Evolutionary conservation across 2,888 invertebrate genomes (phyloP), one percentile per base, ranked within the genome.

Genomic region (Cephus pygmeus): DNA sequence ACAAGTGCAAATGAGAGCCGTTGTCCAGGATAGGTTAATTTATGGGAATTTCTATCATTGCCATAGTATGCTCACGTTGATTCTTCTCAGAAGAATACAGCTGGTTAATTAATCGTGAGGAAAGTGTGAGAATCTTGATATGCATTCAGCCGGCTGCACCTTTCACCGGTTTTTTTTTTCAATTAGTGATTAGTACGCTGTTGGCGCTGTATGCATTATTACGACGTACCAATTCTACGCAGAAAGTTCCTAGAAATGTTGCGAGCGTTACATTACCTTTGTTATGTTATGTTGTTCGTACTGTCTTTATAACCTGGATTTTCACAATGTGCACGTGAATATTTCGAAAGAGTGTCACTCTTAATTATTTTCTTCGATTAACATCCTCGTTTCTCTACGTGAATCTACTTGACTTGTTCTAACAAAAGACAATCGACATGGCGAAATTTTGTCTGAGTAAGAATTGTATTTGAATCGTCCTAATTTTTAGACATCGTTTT

Each of bases 401-500:
- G 56, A 56, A 23, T 56, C 9, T 56, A 56, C 9, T 23, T 56
- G 56, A 56, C 56, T 23, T 23, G 15, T 4, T 40, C 23, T 56
- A 56, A 56, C 23, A 56, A 56, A 56, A 56, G 56, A 23, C 56
- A 56, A 9, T 23, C 9, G 23, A 75, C 76, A 92, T 92, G 92
- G 92, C 92, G 0, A 92, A 92, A 83, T 90, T 92, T 84, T 91
- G 91, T 85, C 82, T 92, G 69, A 92, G 92, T 92, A 87, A 91
- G 92, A 91, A 83, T 76, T 36, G 69, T 73, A 31, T 78, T 75
- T 76, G 11, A 30, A 34, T 77, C 76, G 69, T 23, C 56, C 15
- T 77, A 69, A 69, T 76, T 69, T 71, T 73, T 35, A 69, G 56
- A 56, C 11, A 12, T 36, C 31, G 34, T 71, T 68, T 73, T 33